Conservation (phyloP, 2,797 vertebrate species). For the Peromyscus aztecus region DNA sequence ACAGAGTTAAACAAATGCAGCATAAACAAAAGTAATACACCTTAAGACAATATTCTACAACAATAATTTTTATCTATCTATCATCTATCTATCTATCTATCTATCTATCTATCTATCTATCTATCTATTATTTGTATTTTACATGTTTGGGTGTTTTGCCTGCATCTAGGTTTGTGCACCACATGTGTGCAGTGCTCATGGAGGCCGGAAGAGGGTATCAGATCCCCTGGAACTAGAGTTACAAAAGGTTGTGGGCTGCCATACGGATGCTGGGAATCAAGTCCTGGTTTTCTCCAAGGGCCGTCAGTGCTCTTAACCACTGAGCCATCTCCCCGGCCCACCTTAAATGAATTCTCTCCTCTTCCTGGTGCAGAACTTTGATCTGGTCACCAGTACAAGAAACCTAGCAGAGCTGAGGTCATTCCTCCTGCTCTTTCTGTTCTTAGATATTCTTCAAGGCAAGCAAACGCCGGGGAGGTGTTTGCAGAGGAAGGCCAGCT, state of each 20-base stretch:
- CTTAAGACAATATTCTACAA: no score
- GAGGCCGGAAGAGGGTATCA: background rate
- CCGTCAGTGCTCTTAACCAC: background rate
- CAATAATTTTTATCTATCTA: no score
- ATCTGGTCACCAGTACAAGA: background rate
- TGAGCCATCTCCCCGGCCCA: background rate
- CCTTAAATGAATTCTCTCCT: background rate
- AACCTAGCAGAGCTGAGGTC: background rate
- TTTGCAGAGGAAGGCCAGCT: constrained; percentile 52
- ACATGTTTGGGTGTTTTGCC: background rate
- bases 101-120: background rate
- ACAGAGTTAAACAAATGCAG: no score
- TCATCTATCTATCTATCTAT: background rate
- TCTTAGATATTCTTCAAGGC: background rate
- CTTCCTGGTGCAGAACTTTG: background rate
- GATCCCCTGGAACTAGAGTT: background rate
- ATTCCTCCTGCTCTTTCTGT: constrained; percentile 38
- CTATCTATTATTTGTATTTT: background rate
- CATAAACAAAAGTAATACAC: no score
- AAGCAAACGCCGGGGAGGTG: background rate
- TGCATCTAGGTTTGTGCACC: background rate
- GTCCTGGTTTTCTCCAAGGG: background rate
- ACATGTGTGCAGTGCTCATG: background rate
- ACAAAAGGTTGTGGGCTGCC: background rate
- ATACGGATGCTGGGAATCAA: background rate